Base-by-base conservation (phyloP, 2,888 invertebrate genomes). In the Criorhina ranunculi region DNA sequence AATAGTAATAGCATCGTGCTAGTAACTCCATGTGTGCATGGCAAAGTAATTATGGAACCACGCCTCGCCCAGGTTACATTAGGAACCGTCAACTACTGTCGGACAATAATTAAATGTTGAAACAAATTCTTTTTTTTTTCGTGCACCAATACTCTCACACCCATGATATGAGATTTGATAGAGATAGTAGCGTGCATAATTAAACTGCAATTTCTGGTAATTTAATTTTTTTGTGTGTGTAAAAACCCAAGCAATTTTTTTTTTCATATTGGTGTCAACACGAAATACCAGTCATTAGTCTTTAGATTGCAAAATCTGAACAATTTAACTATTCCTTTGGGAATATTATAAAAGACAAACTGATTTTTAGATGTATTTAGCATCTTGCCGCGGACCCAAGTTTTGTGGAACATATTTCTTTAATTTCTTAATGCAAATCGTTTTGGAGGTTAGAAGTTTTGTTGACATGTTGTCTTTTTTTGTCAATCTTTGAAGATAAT, bases 41-140 rank as follows among this genome's bases (percentile, higher is more conserved):
- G 51, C 12, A 24, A n/a, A 53, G 35, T 44, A 42, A 69, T 53
- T 77, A 57, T 46, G 53, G 44, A 69, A 57, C 51, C 2, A 8
- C 15, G 15, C 40, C 40, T 8, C 31, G 51, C 51, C 51, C 51
- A 29, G 33, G 37, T 35, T 44, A 46, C 55, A 24, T 8, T 42
- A 31, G 29, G 17, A 60, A 35, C 35, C 9, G 51, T 17, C 42
- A 37, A n/a, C 24, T 15, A 69, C 46, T n/a, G 19, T n/a, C 9
- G 62, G 44, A 66, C 42, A 59, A 31, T 60, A 60, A 77, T 77
- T 77, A 77, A 76, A 53, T 55, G 11, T 35, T 64, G 53, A 29
- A 29, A 5, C 7, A 17, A 35, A 12, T 7, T 33, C 12, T 33
- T 31, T 2, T 19, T 29, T 12, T 42, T 24, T 44, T 37, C 5